Conservation (phyloP, 2,113 vertebrate genomes). For the Steatornis caripensis region DNA sequence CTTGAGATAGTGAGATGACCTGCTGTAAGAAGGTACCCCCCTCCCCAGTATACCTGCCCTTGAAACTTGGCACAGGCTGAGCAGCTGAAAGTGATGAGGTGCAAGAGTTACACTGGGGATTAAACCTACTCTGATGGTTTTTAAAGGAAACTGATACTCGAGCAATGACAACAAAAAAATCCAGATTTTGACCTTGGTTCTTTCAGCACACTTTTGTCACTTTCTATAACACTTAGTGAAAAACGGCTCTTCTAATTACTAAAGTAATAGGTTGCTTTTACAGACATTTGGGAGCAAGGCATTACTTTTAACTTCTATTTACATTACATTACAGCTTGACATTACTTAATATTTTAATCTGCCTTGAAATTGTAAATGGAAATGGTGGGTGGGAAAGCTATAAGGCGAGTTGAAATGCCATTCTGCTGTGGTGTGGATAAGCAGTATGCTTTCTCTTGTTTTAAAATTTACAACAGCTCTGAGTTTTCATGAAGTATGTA, state of each 20-base stretch:
- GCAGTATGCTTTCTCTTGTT: not conserved
- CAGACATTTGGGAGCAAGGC: not conserved
- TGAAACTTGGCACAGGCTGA: not conserved
- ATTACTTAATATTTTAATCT: not conserved
- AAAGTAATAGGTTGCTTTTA: not conserved
- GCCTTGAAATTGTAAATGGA: not conserved
- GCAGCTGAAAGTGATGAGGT: not conserved
- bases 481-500: conserved; percentile 43
- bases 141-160: not conserved
- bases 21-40: not conserved
- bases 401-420: not conserved
- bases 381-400: not conserved
- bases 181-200: not conserved
- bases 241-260: not conserved
- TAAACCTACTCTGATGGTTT: not conserved
- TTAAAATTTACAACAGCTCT: conserved; percentile 32
- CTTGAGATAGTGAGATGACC: not conserved
- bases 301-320: not conserved
- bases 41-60: too few relatives aligned
- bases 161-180: not conserved
- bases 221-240: not conserved
- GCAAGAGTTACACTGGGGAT: not conserved
- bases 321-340: not conserved
- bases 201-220: not conserved
- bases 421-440: not conserved